Percentiles rank a stretch among this genome's conserved stretches.
Evolutionary conservation across 1,140 invertebrate species (phyloP).

Genomic region (Calliphora vicina): DNA sequence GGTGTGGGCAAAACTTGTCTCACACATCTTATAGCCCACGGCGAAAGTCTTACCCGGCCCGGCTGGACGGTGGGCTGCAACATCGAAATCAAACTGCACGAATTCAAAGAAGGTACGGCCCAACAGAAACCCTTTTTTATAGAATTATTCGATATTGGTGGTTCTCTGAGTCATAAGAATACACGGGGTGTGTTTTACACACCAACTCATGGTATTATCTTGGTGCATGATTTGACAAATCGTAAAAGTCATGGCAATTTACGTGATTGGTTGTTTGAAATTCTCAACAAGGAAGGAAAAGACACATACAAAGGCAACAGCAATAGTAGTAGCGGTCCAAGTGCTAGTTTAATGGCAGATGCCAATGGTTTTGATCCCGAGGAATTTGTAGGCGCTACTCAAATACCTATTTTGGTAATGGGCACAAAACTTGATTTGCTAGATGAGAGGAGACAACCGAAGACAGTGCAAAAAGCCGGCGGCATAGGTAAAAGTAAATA

Average conservation of each 20-base stretch:
- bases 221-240: slow-evolving; percentile 96
- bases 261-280: slow-evolving; percentile 90
- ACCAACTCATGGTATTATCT: slow-evolving; percentile 90
- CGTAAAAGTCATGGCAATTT: slow-evolving; percentile 94
- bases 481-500: slow-evolving; percentile 64
- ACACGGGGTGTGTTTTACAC: slow-evolving; percentile 92
- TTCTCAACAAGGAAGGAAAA: slow-evolving; percentile 80
- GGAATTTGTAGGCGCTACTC: slow-evolving; percentile 84
- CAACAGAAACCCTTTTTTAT: slow-evolving; percentile 91
- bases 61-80: slow-evolving; percentile 95
- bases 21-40: slow-evolving; percentile 89
- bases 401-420: slow-evolving; percentile 90
- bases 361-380: slow-evolving; percentile 86
- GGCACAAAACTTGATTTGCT: slow-evolving; percentile 91
- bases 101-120: slow-evolving; percentile 93
- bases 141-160: slow-evolving; percentile 96
- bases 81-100: slow-evolving; percentile 94
- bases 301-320: slow-evolving; percentile 53
- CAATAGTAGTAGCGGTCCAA: slow-evolving; percentile 49
- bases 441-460: slow-evolving; percentile 73
- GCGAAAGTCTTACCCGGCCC: slow-evolving; percentile 82
- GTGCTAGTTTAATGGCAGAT: neutral
- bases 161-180: slow-evolving; percentile 90
- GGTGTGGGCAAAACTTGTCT: slow-evolving; percentile 96
- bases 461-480: slow-evolving; percentile 71